Evolutionary conservation across 2,797 vertebrate genomes (phyloP).

Genomic region (Choloepus didactylus): DNA sequence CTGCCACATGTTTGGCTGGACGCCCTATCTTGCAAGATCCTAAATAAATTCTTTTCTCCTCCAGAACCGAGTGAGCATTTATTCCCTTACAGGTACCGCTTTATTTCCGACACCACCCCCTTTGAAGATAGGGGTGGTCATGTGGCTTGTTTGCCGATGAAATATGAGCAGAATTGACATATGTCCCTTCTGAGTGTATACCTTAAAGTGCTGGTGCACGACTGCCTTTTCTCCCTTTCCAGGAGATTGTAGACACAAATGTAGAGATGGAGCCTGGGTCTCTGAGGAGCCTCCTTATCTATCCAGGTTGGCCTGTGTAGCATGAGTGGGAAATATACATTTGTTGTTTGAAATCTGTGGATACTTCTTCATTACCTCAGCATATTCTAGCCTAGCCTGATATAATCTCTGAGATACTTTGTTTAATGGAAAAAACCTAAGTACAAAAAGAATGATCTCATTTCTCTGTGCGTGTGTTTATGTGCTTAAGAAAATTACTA

Average conservation of each 20-base stretch:
- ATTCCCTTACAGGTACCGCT: too few species aligned
- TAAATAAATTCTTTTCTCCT: too few species aligned
- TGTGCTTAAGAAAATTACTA: slow-evolving; percentile 59
- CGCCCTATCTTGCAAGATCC: too few species aligned
- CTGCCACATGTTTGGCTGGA: too few species aligned
- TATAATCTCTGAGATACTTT: slow-evolving; percentile 44
- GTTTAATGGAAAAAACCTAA: slow-evolving; percentile 21
- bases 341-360: neutral
- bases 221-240: neutral
- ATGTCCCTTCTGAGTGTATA: neutral
- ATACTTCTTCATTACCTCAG: slow-evolving; percentile 48
- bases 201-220: neutral
- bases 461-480: neutral
- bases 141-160: neutral
- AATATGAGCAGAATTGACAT: slow-evolving; percentile 5
- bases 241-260: neutral
- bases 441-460: slow-evolving; percentile 56
- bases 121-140: slow-evolving; percentile 23
- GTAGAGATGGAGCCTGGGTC: neutral
- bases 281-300: neutral
- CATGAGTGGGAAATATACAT: neutral
- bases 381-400: slow-evolving; percentile 37
- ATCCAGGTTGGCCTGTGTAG: neutral
- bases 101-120: too few species aligned
- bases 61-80: too few species aligned